These are phyloP conservation scores for Lumbricus terrestris DNA, from an alignment of 2,888 invertebrate species.

Conservation along the genomic window DNA sequence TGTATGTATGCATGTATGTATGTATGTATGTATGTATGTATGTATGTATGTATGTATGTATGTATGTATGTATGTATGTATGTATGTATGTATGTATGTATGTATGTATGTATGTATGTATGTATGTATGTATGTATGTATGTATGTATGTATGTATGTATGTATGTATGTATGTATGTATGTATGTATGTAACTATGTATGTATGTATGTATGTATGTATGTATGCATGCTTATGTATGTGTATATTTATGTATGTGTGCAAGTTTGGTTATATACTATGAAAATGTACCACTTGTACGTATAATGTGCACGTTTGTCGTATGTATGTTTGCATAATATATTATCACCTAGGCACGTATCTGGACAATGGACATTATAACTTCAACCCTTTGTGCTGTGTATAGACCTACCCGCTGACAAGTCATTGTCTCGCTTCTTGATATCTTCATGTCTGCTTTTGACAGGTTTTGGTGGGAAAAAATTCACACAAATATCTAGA, in stretches of 20 bases:
- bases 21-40: background rate
- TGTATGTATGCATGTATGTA: background rate
- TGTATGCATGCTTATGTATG: background rate
- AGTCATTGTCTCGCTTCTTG: background rate
- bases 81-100: background rate
- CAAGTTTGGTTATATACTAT: no score
- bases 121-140: no score
- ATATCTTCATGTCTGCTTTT: background rate
- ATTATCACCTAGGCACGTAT: background rate
- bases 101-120: background rate
- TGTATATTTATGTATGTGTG: background rate
- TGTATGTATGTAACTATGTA: background rate
- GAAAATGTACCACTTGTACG: no score
- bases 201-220: background rate
- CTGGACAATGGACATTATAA: no score
- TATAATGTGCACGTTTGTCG: background rate
- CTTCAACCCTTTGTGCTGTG: no score
- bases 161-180: background rate
- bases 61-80: background rate
- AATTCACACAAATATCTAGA: background rate
- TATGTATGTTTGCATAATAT: background rate
- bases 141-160: background rate
- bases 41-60: conserved; percentile 16
- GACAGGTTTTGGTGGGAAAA: background rate
- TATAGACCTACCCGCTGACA: background rate